Conservation (phyloP, 2,797 vertebrate species). For the Sciurus vulgaris region DNA sequence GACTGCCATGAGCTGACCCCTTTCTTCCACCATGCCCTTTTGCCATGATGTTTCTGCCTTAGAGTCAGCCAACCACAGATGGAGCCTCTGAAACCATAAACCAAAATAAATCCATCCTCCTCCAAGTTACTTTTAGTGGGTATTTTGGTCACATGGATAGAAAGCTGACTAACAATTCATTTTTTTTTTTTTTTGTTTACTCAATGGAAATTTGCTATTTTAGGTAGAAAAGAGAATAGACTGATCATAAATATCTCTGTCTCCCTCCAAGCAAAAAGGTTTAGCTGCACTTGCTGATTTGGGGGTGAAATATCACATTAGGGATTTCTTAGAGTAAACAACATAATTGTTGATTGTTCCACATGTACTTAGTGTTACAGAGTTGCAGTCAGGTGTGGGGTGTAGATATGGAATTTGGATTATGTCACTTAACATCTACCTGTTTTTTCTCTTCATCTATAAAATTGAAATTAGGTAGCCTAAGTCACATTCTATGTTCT, state of each 20-base stretch:
- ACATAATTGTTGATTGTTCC: background rate
- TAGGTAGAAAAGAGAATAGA: conserved; percentile 22
- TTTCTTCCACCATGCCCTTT: no score
- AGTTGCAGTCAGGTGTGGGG: background rate
- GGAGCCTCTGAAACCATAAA: no score
- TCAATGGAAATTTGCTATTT: background rate
- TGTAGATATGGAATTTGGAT: background rate
- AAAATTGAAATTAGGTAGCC: conserved; percentile 55
- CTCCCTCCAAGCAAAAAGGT: background rate
- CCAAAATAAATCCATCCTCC: no score
- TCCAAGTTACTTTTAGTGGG: no score
- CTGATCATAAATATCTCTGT: background rate
- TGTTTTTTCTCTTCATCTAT: background rate
- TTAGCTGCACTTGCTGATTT: background rate
- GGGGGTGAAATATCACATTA: background rate
- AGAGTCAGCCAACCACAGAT: no score
- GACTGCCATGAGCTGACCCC: no score
- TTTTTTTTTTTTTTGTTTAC: conserved; percentile 36
- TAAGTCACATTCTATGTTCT: background rate
- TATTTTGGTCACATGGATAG: no score
- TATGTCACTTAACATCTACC: background rate
- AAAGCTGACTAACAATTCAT: background rate
- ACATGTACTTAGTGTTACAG: background rate
- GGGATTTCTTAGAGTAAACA: background rate
- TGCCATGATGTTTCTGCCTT: no score